Conservation (phyloP, 2,888 invertebrate species). For the Dasysyrphus tricinctus region DNA sequence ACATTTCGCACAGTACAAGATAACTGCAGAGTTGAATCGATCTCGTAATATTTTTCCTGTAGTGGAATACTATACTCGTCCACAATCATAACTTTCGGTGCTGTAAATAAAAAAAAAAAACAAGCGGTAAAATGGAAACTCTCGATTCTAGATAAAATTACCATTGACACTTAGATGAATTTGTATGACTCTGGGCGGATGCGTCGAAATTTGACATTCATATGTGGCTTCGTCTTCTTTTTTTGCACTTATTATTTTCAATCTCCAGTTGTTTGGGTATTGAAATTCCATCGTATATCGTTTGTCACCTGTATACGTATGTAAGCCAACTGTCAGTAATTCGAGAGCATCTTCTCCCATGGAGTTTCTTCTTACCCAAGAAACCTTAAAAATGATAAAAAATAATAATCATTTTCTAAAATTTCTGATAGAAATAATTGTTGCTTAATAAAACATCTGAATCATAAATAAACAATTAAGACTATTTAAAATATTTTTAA, state of each 20-base stretch:
- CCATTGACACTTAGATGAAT: constrained; percentile 84
- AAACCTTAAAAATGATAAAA: constrained; percentile 85
- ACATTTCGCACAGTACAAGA: constrained; percentile 85
- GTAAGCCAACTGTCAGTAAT: constrained; percentile 87
- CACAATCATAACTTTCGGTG: constrained; percentile 85
- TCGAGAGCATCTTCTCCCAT: constrained; percentile 86
- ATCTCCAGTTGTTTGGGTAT: constrained; percentile 86
- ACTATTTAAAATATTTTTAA: constrained; percentile 46
- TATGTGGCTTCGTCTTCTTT: constrained; percentile 85
- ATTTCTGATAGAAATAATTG: too few species aligned
- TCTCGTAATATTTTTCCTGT: constrained; percentile 85
- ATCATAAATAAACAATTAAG: too few species aligned
- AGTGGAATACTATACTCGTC: constrained; percentile 85
- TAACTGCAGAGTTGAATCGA: constrained; percentile 85
- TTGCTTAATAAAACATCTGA: too few species aligned
- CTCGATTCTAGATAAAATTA: constrained; percentile 75
- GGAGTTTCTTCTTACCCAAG: constrained; percentile 87
- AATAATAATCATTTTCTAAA: neutral
- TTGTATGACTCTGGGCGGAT: constrained; percentile 85
- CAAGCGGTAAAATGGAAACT: neutral
- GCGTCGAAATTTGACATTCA: constrained; percentile 85
- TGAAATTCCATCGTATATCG: constrained; percentile 85
- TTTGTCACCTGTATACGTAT: constrained; percentile 88
- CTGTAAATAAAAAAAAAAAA: constrained; percentile 78
- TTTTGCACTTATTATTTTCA: constrained; percentile 84